Base-by-base conservation (phyloP, 2,113 vertebrate species). In the Halichoeres trimaculatus region DNA sequence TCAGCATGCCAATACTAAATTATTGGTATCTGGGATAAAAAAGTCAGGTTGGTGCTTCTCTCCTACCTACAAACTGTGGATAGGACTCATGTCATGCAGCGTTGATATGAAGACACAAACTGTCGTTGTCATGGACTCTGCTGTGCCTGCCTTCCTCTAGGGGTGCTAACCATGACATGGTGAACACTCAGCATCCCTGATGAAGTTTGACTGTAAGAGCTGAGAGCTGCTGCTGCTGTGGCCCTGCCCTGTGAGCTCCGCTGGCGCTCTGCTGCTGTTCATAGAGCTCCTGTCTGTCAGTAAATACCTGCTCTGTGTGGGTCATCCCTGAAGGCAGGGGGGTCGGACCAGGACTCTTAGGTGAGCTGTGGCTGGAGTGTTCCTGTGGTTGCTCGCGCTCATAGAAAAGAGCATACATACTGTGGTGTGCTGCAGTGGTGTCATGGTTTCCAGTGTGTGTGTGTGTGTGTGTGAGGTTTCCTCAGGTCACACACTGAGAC, bases 291-390 rank as follows among this genome's bases (percentile, higher is more conserved):
- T 82, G 60, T 87, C 81, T 76, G 66, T 80, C 76, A 64, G 74
- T 87, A 88, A 87, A 89, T 87, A 77, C 71, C 54, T 76, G 54
- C 72, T 81, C 70, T 81, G 87, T 83, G 36, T 54, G 10, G 20
- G n/a, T 59, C n/a, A 19, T 58, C 12, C 53, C 24, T 0, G 53
- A 8, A 0, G 20, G 24, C 24, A 61, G 58, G 48, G 1, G 56
- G 59, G 22, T 52, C 30, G 6, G 26, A 58, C 14, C 3, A 23
- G 70, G 70, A 81, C 70, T 76, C 66, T 64, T 84, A 62, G 58
- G 35, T 75, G 74, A 74, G 60, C 69, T 79, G 74, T 67, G 70
- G 71, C 62, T 38, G 40, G 20, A 70, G 74, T 75, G 76, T 87
- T 81, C 74, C 84, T 84, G 68, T n/a, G 67, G 72, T 62, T 2